Evolutionary conservation across 2,797 vertebrate genomes (phyloP).

Genomic region (Notolepis coatsorum): DNA sequence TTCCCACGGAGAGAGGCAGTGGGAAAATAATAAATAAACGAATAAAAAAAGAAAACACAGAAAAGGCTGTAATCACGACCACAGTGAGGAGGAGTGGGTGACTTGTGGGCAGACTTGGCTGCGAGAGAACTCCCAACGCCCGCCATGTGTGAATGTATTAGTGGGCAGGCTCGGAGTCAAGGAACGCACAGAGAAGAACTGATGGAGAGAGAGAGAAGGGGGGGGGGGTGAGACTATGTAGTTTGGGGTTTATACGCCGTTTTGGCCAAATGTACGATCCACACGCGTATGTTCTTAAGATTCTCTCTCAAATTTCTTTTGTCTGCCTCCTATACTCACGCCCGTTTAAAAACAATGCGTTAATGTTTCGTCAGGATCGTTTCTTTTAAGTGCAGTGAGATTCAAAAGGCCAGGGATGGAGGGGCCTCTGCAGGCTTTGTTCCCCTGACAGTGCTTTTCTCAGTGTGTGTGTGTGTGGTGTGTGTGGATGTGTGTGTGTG

Average conservation of each 20-base stretch:
- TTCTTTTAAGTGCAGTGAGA: slow-evolving; percentile 71
- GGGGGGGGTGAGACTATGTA: slow-evolving; percentile 61
- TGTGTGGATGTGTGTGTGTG: slow-evolving; percentile 76
- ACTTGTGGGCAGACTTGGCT: slow-evolving; percentile 84
- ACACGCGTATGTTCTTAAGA: no score
- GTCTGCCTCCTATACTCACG: slow-evolving; percentile 28
- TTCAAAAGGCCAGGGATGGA: slow-evolving; percentile 71
- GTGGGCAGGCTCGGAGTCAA: slow-evolving; percentile 75
- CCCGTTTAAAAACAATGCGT: slow-evolving; percentile 49
- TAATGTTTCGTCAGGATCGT: slow-evolving; percentile 59
- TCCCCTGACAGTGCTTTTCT: slow-evolving; percentile 79
- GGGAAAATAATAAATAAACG: no score
- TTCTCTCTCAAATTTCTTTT: no score
- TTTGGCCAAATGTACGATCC: no score
- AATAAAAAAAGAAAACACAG: slow-evolving; percentile 32
- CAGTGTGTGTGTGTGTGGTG: slow-evolving; percentile 77
- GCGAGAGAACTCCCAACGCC: slow-evolving; percentile 78
- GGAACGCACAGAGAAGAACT: slow-evolving; percentile 73
- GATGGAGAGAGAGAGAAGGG: slow-evolving; percentile 48
- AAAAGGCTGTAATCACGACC: slow-evolving; percentile 78
- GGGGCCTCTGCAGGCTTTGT: slow-evolving; percentile 78
- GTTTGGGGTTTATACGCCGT: no score
- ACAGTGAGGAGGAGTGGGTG: slow-evolving; percentile 82
- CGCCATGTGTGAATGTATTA: slow-evolving; percentile 61
- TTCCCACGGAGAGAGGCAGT: slow-evolving; percentile 73